A percentile compares a stretch with the other conserved stretches of the same genome.
phyloP scores from a whole-genome alignment of 2,797 vertebrate species.

The Labroides dimidiatus region DNA sequence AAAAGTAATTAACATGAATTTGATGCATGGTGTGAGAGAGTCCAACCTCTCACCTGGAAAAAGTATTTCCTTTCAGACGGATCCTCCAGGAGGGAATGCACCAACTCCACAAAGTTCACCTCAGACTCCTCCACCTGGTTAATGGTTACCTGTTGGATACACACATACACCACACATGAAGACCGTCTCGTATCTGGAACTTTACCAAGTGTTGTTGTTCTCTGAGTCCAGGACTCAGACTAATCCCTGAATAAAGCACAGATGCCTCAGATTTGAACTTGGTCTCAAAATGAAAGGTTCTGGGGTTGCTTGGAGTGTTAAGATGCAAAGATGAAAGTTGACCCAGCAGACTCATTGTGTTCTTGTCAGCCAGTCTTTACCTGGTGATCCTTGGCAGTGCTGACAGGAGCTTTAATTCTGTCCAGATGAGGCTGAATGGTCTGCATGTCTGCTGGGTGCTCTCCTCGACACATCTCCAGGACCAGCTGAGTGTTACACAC shows the following conservation, averaged over 20 bases:
- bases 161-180: constrained; percentile 1
- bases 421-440: constrained; percentile 80
- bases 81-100: constrained; percentile 77
- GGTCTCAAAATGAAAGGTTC: too few species aligned
- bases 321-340: not conserved
- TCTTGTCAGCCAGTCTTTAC: constrained; percentile 52
- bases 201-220: too few species aligned
- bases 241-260: too few species aligned
- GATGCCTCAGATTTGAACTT: too few species aligned
- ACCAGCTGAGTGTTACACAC: constrained; percentile 69
- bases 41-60: constrained; percentile 82
- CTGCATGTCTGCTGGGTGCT: constrained; percentile 71
- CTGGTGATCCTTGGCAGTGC: constrained; percentile 76
- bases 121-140: constrained; percentile 81
- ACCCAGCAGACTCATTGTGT: not conserved
- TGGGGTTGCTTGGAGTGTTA: not conserved
- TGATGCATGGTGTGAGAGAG: too few species aligned
- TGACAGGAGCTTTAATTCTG: constrained; percentile 77
- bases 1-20: too few species aligned
- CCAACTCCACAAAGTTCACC: constrained; percentile 82
- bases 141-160: constrained; percentile 66
- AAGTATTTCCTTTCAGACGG: constrained; percentile 75
- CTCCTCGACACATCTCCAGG: constrained; percentile 79
- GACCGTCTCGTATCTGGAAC: not conserved
- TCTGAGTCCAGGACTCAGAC: too few species aligned